phyloP scores from a whole-genome alignment of 2,797 vertebrate species.

The Agapornis canus region DNA sequence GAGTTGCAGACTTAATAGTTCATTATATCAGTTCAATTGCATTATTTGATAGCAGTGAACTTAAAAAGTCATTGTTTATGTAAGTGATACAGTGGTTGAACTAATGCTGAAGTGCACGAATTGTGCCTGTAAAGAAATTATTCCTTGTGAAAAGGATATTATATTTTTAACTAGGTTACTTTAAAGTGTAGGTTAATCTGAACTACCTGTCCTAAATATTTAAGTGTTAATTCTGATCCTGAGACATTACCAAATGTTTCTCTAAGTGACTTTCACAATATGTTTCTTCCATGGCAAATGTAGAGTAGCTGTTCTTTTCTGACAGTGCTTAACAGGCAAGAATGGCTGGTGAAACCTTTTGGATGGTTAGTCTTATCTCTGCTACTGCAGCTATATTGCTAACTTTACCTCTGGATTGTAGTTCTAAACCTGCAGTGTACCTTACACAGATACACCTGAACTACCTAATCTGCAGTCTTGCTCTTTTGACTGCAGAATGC shows the following conservation, averaged over 20 bases:
- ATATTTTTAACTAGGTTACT: not conserved
- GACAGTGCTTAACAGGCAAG: not conserved
- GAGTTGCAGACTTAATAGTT: not conserved
- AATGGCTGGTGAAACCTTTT: not conserved
- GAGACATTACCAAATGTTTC: not conserved
- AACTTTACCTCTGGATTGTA: not conserved
- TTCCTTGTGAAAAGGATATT: not conserved
- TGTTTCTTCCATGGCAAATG: not conserved
- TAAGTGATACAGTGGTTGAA: not conserved
- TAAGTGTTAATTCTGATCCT: not conserved
- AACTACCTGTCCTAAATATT: not conserved
- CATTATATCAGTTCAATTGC: not conserved
- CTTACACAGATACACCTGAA: too few relatives aligned
- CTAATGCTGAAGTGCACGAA: not conserved
- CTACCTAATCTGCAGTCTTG: not conserved
- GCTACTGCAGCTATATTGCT: not conserved
- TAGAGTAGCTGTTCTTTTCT: not conserved
- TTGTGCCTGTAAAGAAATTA: not conserved
- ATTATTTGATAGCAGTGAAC: not conserved
- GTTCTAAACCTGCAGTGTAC: not conserved
- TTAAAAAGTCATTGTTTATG: not conserved
- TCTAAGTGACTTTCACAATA: not conserved
- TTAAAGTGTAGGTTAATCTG: not conserved
- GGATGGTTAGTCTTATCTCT: not conserved
- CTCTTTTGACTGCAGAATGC: not conserved